These are phyloP conservation scores for Clunio marinus DNA, from an alignment of 2,888 invertebrate genomes.

Conservation along the genomic window DNA sequence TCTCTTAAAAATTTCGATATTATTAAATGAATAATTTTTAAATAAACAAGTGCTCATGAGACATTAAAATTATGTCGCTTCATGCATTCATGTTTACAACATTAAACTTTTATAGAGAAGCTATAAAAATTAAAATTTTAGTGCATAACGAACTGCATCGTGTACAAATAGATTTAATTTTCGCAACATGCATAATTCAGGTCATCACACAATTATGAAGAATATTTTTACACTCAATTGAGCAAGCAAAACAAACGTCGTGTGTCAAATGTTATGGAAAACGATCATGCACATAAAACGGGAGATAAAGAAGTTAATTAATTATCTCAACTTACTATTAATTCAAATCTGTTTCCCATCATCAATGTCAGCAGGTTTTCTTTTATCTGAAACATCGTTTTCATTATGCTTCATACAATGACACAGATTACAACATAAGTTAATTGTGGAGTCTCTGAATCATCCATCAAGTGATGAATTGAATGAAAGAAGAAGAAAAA, in stretches of 20 bases:
- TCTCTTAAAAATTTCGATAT: not conserved
- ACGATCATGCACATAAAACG: constrained; percentile 1
- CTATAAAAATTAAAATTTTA: too few relatives aligned
- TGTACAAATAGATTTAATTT: too few relatives aligned
- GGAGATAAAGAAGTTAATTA: constrained; percentile 29
- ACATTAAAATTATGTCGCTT: not conserved
- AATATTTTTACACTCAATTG: not conserved
- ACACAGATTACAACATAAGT: constrained; percentile 36
- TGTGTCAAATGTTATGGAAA: not conserved
- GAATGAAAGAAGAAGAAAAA: not conserved
- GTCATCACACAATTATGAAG: too few relatives aligned
- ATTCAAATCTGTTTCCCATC: constrained; percentile 32
- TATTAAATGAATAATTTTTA: not conserved
- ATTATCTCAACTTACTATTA: constrained; percentile 17
- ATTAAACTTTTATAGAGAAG: not conserved
- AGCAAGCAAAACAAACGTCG: not conserved
- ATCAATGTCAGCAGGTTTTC: not conserved
- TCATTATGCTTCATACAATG: constrained; percentile 19
- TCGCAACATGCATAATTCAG: too few relatives aligned
- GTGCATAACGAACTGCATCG: too few relatives aligned
- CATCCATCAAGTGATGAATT: constrained; percentile 16
- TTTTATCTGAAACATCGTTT: constrained; percentile 9
- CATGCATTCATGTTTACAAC: not conserved
- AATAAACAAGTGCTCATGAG: not conserved
- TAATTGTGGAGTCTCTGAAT: constrained; percentile 24